Conservation (phyloP, 2,113 vertebrate species). For the Halichoerus grypus region DNA sequence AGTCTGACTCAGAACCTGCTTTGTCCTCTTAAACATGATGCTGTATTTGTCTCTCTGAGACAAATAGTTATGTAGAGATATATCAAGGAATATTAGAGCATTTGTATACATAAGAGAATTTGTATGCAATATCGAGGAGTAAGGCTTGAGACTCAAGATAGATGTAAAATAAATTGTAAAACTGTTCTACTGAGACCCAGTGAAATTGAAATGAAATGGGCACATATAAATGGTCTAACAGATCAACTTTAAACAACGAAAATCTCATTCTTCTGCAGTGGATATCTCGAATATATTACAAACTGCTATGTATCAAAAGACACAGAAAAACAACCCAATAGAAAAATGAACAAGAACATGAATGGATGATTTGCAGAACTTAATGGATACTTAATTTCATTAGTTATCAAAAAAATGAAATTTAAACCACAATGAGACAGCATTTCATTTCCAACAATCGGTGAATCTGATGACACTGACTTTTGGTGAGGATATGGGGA, state of each 20-base stretch:
- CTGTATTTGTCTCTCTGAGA: neutral
- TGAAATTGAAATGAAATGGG: neutral
- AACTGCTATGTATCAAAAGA: neutral
- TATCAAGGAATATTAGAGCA: neutral
- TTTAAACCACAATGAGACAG: neutral
- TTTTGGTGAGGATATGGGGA: neutral
- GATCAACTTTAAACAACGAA: constrained; percentile 11
- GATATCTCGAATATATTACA: neutral
- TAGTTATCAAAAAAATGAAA: neutral
- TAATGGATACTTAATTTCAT: neutral
- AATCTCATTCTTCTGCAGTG: neutral
- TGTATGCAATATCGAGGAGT: neutral
- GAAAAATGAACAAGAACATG: neutral
- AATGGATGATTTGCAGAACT: neutral
- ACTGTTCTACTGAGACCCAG: neutral
- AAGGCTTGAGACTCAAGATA: neutral
- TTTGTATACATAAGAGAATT: neutral
- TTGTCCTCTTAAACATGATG: neutral
- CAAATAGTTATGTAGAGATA: neutral
- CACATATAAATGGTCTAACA: neutral
- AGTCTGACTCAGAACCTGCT: neutral
- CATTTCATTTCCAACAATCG: neutral
- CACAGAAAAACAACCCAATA: neutral
- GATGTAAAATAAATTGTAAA: neutral
- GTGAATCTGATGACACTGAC: neutral